phyloP scores from a whole-genome alignment of 2,113 vertebrate species.

The Lutjanus erythropterus region DNA sequence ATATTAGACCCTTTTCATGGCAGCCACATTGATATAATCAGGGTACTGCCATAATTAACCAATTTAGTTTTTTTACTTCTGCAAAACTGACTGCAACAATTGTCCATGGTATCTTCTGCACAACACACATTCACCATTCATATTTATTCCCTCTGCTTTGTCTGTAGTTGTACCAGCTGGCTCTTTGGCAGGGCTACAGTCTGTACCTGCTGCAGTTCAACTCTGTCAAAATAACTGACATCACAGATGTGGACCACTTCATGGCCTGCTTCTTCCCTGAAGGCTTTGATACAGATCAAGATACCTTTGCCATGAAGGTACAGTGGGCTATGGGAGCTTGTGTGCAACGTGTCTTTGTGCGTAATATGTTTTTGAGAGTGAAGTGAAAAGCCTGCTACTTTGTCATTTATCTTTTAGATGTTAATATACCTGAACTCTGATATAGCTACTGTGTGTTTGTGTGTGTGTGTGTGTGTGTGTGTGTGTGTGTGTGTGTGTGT shows the following conservation, averaged over 20 bases:
- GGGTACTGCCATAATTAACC: no score
- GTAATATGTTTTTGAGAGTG: not conserved
- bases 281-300: slow-evolving; percentile 86
- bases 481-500: slow-evolving; percentile 44
- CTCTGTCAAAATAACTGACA: slow-evolving; percentile 79
- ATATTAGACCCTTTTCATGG: no score
- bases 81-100: not conserved
- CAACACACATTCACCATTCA: not conserved
- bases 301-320: slow-evolving; percentile 85
- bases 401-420: slow-evolving; percentile 4
- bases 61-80: not conserved
- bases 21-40: no score
- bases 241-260: slow-evolving; percentile 85
- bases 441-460: not conserved
- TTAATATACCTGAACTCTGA: not conserved
- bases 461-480: slow-evolving; percentile 38
- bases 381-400: not conserved
- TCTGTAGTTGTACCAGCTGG: slow-evolving; percentile 90
- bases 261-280: slow-evolving; percentile 89
- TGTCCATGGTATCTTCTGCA: not conserved
- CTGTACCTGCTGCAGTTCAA: slow-evolving; percentile 87
- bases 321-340: not conserved
- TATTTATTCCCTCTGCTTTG: not conserved
- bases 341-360: not conserved
- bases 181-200: slow-evolving; percentile 91